Base-by-base conservation (phyloP, 1,140 invertebrate species). In the Galleria mellonella region DNA sequence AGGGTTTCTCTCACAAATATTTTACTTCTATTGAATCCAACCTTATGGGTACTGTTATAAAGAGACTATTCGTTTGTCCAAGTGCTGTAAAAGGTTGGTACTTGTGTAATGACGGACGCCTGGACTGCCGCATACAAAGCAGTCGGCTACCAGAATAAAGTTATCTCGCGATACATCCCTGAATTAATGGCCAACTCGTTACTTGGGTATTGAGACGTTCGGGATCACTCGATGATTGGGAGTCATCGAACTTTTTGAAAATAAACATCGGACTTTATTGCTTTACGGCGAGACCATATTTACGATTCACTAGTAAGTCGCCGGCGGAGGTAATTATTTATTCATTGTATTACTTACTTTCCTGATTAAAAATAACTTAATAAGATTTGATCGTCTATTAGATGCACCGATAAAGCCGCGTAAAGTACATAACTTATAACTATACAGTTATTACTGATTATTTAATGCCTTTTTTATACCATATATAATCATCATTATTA, bases 111-210 rank as follows among this genome's bases (percentile, higher is more conserved):
- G 77, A 84, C 71, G 76, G 76, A 76, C 72, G 73, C 71, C 71
- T 75, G 71, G 70, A 72, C 64, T 65, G 72, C 65, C 61, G 81
- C 78, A 85, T 83, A 85, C 78, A 83, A 83, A 84, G 76, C 75
- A 84, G 76, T 62, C 81, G 76, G 81, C 81, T 84, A 84, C 81
- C 81, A 85, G 76, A 85, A 85, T 85, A 81, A 85, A 83, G 78
- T 83, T 85, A 85, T 85, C 81, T 78, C 55, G 69, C 76, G 78
- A 84, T 84, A 84, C 75, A 84, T 83, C 78, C 77, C 72, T 61
- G 71, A 77, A 84, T 84, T 84, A 82, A 84, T 84, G 78, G 73
- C 66, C 76, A 81, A 74, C 78, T 84, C 74, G 76, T 84, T 84
- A 84, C 76, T 83, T 75, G 74, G 72, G 64, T 84, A 84, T 84